Percentiles rank a stretch among this genome's conserved stretches.
Evolutionary conservation across 1,140 invertebrate genomes (phyloP).

Genomic region (Microplitis mediator): DNA sequence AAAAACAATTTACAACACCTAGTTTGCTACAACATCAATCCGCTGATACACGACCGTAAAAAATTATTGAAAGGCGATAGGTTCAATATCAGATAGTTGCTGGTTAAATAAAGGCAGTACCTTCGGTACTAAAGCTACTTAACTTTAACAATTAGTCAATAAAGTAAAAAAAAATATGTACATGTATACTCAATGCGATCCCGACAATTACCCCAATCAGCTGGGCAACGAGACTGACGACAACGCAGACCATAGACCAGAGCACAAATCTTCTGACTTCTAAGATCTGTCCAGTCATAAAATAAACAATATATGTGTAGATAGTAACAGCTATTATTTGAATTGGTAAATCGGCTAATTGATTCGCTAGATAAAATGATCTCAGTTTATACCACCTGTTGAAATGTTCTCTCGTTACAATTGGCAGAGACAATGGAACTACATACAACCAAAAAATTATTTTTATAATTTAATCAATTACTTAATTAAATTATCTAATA

Average conservation of each 20-base stretch:
- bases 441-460: slow-evolving; percentile 18
- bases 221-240: slow-evolving; percentile 83
- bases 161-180: slow-evolving; percentile 41
- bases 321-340: slow-evolving; percentile 77
- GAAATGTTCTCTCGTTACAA: slow-evolving; percentile 85
- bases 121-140: too few species aligned
- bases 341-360: slow-evolving; percentile 82
- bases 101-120: too few species aligned
- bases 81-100: too few species aligned
- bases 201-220: slow-evolving; percentile 83
- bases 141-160: too few species aligned
- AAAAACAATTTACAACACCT: too few species aligned
- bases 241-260: slow-evolving; percentile 75
- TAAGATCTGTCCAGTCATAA: slow-evolving; percentile 80
- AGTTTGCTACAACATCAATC: too few species aligned
- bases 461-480: too few species aligned
- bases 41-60: too few species aligned
- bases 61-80: too few species aligned
- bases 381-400: slow-evolving; percentile 93
- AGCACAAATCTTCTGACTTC: slow-evolving; percentile 72
- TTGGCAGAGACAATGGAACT: slow-evolving; percentile 89
- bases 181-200: slow-evolving; percentile 77
- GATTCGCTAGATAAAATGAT: slow-evolving; percentile 85
- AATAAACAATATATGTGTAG: slow-evolving; percentile 81
- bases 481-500: too few species aligned